phyloP scores from a whole-genome alignment of 1,140 invertebrate genomes.

The Battus philenor region DNA sequence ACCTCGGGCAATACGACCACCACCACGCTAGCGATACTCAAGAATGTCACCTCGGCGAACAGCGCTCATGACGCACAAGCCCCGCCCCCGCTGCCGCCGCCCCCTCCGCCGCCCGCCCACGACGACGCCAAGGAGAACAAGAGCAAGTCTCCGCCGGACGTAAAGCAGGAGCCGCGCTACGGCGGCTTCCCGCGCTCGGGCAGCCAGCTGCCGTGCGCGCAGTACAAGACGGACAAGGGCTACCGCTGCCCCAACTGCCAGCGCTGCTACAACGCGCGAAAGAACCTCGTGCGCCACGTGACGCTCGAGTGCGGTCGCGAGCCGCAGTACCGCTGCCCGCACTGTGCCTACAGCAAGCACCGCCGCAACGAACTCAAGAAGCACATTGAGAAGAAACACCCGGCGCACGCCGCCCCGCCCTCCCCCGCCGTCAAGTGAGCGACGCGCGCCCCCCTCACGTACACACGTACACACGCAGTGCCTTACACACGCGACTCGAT shows the following conservation, averaged over 20 bases:
- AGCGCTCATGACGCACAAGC: constrained; percentile 14
- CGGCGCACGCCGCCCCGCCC: constrained; percentile 24
- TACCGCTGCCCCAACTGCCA: constrained; percentile 74
- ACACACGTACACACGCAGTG: background rate
- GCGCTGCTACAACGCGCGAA: constrained; percentile 77
- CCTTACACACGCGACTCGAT: constrained; percentile 37
- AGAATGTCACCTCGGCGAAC: constrained; percentile 37
- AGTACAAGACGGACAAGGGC: constrained; percentile 66
- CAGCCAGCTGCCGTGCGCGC: constrained; percentile 49
- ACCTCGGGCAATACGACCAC: constrained; percentile 18
- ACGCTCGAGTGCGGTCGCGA: constrained; percentile 82
- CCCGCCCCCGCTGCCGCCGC: constrained; percentile 9
- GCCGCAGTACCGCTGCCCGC: constrained; percentile 80
- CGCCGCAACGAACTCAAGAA: constrained; percentile 76
- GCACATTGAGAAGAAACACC: constrained; percentile 75
- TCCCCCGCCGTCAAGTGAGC: constrained; percentile 19
- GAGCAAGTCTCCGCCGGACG: no score
- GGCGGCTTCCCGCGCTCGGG: constrained; percentile 39
- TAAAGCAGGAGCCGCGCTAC: constrained; percentile 38
- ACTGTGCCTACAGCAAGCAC: constrained; percentile 76
- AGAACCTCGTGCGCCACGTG: constrained; percentile 80
- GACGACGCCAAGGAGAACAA: constrained; percentile 24
- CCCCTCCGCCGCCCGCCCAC: constrained; percentile 14
- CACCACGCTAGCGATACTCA: constrained; percentile 55
- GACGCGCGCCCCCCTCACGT: background rate